Evolutionary conservation across 1,140 invertebrate genomes (phyloP).

Genomic region (Zeugodacus cucurbitae): DNA sequence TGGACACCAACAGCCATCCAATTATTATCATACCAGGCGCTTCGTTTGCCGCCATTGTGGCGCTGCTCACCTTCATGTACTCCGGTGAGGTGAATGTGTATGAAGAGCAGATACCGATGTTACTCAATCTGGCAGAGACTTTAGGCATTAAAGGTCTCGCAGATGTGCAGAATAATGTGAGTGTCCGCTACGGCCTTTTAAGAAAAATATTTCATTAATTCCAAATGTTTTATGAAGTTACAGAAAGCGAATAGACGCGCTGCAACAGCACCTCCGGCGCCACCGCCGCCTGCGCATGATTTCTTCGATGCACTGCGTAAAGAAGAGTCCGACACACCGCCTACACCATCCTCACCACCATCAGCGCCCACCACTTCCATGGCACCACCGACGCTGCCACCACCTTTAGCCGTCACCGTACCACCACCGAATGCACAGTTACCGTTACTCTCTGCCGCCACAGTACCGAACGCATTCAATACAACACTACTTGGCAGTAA

Average conservation of each 20-base stretch:
- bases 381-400: neutral
- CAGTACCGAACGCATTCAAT: conserved; percentile 16
- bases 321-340: conserved; percentile 18
- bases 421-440: neutral
- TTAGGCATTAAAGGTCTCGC: conserved; percentile 88
- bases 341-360: conserved; percentile 42
- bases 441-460: neutral
- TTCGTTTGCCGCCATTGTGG: conserved; percentile 81
- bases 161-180: conserved; percentile 78
- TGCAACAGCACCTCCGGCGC: neutral
- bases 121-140: conserved; percentile 85
- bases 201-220: neutral
- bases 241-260: conserved; percentile 40
- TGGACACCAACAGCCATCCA: conserved; percentile 79
- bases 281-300: neutral
- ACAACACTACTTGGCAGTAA: conserved; percentile 51
- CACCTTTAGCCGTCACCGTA: neutral
- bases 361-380: neutral
- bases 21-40: conserved; percentile 86
- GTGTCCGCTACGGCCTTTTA: conserved; percentile 41
- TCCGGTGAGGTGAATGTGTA: conserved; percentile 90
- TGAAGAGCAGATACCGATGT: conserved; percentile 81
- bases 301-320: neutral
- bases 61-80: conserved; percentile 92
- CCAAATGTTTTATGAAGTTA: conserved; percentile 31